Evolutionary conservation across 2,797 vertebrate genomes (phyloP).

Genomic region (Coccyzus lansbergi): DNA sequence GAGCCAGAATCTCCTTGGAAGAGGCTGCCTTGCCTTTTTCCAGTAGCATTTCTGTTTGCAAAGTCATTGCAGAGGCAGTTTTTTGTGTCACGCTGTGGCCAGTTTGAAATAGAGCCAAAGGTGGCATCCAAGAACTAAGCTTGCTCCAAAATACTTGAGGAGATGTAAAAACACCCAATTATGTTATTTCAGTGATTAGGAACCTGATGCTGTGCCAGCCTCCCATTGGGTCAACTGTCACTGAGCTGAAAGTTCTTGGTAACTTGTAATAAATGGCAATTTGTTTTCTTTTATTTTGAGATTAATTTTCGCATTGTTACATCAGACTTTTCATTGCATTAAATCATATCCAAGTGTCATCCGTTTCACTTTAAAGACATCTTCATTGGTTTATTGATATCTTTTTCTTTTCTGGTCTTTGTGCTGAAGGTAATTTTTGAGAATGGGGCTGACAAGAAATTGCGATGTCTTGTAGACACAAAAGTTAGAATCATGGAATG

Average conservation of each 20-base stretch:
- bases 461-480: no score
- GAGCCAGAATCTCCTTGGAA: background rate
- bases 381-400: background rate
- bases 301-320: background rate
- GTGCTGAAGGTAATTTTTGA: background rate
- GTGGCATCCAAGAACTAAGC: background rate
- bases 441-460: background rate
- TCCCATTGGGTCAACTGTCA: no score
- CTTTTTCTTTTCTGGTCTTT: background rate
- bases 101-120: background rate
- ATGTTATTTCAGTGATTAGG: background rate
- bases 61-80: background rate
- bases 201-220: background rate
- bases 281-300: background rate
- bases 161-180: background rate
- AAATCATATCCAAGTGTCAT: background rate
- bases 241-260: background rate
- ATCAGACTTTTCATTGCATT: background rate
- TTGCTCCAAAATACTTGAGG: background rate
- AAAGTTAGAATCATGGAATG: no score
- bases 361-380: background rate
- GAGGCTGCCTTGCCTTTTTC: background rate
- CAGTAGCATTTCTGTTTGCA: background rate
- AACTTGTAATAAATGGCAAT: background rate
- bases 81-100: background rate